These are phyloP conservation scores for Silurus glanis DNA, from an alignment of 2,113 vertebrate genomes.

Conservation along the genomic window DNA sequence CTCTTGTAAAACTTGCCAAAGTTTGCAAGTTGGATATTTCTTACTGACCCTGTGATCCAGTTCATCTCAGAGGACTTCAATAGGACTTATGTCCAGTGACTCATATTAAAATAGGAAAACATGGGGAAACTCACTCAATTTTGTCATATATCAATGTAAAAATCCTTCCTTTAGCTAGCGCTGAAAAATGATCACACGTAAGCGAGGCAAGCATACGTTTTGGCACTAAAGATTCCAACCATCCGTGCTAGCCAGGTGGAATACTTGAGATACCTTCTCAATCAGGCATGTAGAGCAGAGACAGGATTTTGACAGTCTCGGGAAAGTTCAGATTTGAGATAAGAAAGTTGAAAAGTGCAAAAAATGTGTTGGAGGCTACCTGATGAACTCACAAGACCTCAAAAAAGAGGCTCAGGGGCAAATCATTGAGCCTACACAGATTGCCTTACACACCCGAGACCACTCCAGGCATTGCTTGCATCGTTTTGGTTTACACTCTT, in stretches of 20 bases:
- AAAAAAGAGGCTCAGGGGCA: neutral
- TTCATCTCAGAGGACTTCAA: too few species aligned
- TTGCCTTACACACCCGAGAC: neutral
- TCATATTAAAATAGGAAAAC: neutral
- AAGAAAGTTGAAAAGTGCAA: slow-evolving; percentile 6
- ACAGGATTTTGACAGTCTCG: slow-evolving; percentile 1
- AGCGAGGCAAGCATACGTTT: neutral
- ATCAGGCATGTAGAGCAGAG: slow-evolving; percentile 1
- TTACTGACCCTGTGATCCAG: too few species aligned
- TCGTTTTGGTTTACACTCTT: neutral
- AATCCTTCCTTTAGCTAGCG: neutral
- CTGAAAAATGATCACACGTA: neutral
- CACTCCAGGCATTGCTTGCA: neutral
- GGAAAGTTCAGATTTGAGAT: slow-evolving; percentile 28
- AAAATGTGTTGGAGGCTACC: neutral
- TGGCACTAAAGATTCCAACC: neutral
- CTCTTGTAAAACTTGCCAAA: too few species aligned
- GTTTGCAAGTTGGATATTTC: too few species aligned
- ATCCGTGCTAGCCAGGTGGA: neutral
- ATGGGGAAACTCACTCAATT: neutral
- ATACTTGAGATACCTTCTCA: slow-evolving; percentile 31
- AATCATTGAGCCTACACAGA: neutral
- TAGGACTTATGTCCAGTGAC: too few species aligned
- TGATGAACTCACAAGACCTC: slow-evolving; percentile 7
- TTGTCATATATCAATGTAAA: neutral